Evolutionary conservation across 2,888 invertebrate genomes (phyloP).

Genomic region (Polietes domitor): DNA sequence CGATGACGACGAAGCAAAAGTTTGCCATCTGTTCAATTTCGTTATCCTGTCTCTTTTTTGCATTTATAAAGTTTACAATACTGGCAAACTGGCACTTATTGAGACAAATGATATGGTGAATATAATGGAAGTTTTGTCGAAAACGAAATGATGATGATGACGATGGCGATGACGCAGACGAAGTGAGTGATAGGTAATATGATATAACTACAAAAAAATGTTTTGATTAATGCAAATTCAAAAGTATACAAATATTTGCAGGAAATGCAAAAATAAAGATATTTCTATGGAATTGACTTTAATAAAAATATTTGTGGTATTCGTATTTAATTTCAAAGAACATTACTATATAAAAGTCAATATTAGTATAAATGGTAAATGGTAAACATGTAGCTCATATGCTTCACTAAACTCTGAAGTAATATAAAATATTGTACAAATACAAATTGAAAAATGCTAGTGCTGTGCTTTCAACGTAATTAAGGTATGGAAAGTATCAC

Average conservation of each 20-base stretch:
- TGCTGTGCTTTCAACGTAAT: no score
- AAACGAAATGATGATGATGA: not conserved
- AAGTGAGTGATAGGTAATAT: not conserved
- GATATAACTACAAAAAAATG: conserved; percentile 11
- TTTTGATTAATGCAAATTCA: conserved; percentile 4
- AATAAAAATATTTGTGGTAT: no score
- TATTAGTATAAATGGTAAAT: not conserved
- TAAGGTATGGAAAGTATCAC: no score
- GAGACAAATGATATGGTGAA: conserved; percentile 50
- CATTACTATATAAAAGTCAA: no score
- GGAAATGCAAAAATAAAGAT: not conserved
- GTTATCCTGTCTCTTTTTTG: not conserved
- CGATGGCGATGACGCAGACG: no score
- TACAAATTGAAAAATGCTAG: no score
- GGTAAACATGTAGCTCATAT: not conserved
- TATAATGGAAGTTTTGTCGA: conserved; percentile 34
- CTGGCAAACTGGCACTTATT: conserved; percentile 55
- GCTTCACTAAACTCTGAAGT: not conserved
- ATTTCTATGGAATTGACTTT: not conserved
- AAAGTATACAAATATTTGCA: conserved; percentile 2
- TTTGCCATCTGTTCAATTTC: conserved; percentile 45
- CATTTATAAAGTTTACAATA: conserved; percentile 11
- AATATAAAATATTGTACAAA: not conserved
- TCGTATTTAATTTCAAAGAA: no score
- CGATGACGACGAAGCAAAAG: not conserved